A percentile compares a stretch with the other conserved stretches of the same genome.
Evolutionary conservation across 1,140 invertebrate genomes (phyloP).

Genomic region (Drosophila equinoxialis): DNA sequence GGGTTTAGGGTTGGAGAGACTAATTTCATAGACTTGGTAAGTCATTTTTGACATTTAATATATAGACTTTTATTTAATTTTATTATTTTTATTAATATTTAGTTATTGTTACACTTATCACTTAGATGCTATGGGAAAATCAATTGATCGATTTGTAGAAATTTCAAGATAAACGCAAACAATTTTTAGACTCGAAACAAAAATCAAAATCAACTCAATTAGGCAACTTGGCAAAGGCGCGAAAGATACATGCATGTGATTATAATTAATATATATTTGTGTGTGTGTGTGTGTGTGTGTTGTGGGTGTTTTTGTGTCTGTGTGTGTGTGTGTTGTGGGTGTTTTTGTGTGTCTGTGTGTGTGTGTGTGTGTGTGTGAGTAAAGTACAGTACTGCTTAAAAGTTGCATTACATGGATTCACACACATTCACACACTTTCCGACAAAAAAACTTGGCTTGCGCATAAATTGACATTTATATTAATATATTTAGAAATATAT

Average conservation of each 20-base stretch:
- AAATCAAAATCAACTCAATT: constrained; percentile 55
- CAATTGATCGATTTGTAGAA: constrained; percentile 32
- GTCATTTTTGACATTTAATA: constrained; percentile 22
- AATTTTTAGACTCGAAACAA: too few species aligned
- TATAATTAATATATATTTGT: constrained; percentile 23
- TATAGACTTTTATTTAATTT: constrained; percentile 56
- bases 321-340: constrained; percentile 33
- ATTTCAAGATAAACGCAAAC: not conserved
- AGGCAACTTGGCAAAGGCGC: constrained; percentile 77
- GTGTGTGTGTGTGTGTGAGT: constrained; percentile 26
- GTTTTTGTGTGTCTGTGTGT: constrained; percentile 36
- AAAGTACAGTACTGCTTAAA: constrained; percentile 28
- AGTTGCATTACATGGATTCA: constrained; percentile 3
- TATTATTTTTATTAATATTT: constrained; percentile 52
- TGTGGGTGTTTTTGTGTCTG: constrained; percentile 34
- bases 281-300: constrained; percentile 27
- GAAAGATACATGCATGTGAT: constrained; percentile 41
- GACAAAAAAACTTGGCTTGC: constrained; percentile 33
- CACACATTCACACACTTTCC: not conserved
- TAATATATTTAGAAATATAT: constrained; percentile 21
- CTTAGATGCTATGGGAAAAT: constrained; percentile 62
- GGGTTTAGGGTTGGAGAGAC: not conserved
- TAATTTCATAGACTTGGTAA: not conserved
- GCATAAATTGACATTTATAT: constrained; percentile 75
- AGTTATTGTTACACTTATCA: constrained; percentile 77